Evolutionary conservation across 2,797 vertebrate species (phyloP), one percentile per base, ranked within the genome.

Genomic region (Catostomus latipinnis): DNA sequence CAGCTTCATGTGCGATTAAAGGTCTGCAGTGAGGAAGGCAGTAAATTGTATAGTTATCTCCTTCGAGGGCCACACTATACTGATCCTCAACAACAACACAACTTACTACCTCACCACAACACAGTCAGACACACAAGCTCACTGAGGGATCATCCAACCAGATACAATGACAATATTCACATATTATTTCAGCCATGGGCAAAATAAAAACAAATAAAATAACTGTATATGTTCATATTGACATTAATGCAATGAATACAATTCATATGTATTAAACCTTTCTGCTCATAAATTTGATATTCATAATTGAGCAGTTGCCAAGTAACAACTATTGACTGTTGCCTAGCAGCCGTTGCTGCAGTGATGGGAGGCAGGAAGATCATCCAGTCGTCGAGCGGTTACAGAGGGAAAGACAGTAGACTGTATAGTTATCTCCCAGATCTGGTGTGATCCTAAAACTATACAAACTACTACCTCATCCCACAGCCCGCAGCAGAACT

Each of bases 381-480:
- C 34, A 6, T 75, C 43, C 62, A n/a, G 93, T 68, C 66, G 93
- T 52, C 83, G 76, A 89, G 84, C 91, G 89, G 86, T 80, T 89
- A 90, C 94, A 93, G 93, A 96, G 92, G 91, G 97, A 97, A 98
- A 98, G 97, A 98, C 97, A 98, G 97, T 98, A 97, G 96, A 95
- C 95, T 98, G 97, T 97, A 98, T 97, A 98, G 97, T 98, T 98
- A 98, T 97, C 97, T 97, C 97, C 97, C 94, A 97, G 96, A 96
- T 96, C 96, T 96, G 96, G 95, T 98, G 94, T 97, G 96, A 98
- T 96, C 96, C 96, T 96, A 96, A 97, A 98, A 98, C 96, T 98
- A 98, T 98, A 98, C 97, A 98, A 98, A 97, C 97, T 98, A 98
- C 97, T 98, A 98, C 97, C 97, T 98, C 97, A 98, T 89, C 96